A percentile compares a stretch with the other conserved stretches of the same genome.
phyloP scores from a whole-genome alignment of 2,888 invertebrate genomes.

The Lamellibrachia satsuma region DNA sequence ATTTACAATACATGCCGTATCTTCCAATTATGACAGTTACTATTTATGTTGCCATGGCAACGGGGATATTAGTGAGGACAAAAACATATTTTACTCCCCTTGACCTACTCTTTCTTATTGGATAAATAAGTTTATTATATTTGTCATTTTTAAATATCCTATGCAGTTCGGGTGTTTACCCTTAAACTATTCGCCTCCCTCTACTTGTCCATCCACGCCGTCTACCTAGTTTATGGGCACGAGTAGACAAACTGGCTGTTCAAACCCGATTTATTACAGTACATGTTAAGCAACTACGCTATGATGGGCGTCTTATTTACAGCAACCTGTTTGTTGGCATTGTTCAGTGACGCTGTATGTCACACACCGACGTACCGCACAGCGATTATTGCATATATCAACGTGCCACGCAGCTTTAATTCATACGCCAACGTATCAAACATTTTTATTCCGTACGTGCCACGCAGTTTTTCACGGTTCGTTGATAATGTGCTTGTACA shows the following conservation, averaged over 20 bases:
- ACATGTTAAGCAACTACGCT: not conserved
- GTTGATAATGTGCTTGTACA: not conserved
- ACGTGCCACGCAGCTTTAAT: not conserved
- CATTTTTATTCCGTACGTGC: not conserved
- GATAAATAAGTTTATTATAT: no score
- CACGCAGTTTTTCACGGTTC: not conserved
- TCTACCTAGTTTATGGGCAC: not conserved
- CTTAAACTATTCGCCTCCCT: no score
- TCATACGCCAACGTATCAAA: not conserved
- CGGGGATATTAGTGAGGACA: no score
- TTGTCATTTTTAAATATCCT: no score
- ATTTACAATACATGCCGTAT: no score
- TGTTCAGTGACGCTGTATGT: not conserved
- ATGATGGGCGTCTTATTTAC: not conserved
- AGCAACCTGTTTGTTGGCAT: not conserved
- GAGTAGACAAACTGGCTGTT: not conserved
- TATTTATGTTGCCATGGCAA: no score
- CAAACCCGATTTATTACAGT: not conserved
- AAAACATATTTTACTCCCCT: no score
- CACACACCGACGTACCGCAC: not conserved
- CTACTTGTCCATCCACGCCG: no score
- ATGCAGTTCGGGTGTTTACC: no score
- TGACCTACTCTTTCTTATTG: no score
- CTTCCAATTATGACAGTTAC: no score
- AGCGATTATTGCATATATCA: not conserved